Percentiles rank a stretch among this genome's conserved stretches.
These are phyloP conservation scores for Propithecus coquereli DNA, from an alignment of 2,113 vertebrate species.

Conservation along the genomic window DNA sequence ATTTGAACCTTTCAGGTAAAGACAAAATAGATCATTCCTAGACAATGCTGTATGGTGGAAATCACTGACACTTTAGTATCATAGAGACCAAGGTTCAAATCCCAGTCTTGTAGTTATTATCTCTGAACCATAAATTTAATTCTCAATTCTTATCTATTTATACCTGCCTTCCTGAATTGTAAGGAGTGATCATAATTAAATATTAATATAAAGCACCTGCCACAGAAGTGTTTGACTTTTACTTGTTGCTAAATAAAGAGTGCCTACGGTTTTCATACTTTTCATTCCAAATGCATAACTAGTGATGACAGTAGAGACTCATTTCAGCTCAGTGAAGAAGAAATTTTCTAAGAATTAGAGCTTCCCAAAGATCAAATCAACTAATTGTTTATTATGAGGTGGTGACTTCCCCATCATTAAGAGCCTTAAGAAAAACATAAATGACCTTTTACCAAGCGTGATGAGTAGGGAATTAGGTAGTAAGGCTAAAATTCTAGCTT, in stretches of 20 bases:
- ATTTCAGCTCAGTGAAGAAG: neutral
- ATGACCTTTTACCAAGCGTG: neutral
- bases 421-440: conserved; percentile 23
- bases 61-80: neutral
- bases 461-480: conserved; percentile 9
- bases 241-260: neutral
- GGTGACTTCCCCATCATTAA: conserved; percentile 12
- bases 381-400: neutral
- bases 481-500: neutral
- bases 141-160: neutral
- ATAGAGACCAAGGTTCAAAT: neutral
- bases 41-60: neutral
- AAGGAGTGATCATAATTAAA: neutral
- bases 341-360: conserved; percentile 19
- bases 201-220: neutral
- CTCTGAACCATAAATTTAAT: neutral
- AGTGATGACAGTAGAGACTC: neutral
- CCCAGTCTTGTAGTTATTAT: neutral
- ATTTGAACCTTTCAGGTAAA: neutral
- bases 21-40: neutral
- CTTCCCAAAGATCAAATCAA: neutral
- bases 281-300: neutral
- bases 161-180: neutral
- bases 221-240: neutral
- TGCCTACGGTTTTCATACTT: neutral